Percentiles rank a stretch among this genome's conserved stretches.
phyloP scores from a whole-genome alignment of 2,113 vertebrate species.

The Ptychochromis oligacanthus region DNA sequence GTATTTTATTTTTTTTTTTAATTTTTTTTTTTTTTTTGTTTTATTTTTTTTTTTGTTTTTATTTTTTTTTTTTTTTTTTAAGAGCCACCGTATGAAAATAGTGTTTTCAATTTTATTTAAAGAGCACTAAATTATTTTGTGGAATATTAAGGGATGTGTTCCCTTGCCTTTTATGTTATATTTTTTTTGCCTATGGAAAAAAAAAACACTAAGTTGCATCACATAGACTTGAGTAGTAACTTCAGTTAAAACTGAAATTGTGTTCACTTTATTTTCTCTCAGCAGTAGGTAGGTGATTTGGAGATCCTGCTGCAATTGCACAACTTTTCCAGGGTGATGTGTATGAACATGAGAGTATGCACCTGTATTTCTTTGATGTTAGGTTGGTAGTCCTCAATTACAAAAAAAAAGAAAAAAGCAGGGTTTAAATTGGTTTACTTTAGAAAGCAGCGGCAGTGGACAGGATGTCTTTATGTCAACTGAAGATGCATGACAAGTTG shows the following conservation, averaged over 20 bases:
- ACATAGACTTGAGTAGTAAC: slow-evolving; percentile 68
- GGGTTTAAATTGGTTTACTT: slow-evolving; percentile 60
- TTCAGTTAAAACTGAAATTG: slow-evolving; percentile 69
- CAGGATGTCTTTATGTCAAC: background rate
- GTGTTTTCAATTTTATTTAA: slow-evolving; percentile 79
- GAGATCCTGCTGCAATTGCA: slow-evolving; percentile 69
- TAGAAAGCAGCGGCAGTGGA: slow-evolving; percentile 28
- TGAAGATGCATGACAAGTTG: slow-evolving; percentile 39
- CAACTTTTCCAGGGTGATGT: slow-evolving; percentile 73
- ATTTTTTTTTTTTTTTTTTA: slow-evolving; percentile 39
- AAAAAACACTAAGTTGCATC: slow-evolving; percentile 67
- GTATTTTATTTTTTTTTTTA: slow-evolving; percentile 29
- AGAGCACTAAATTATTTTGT: slow-evolving; percentile 79
- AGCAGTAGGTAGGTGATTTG: slow-evolving; percentile 55
- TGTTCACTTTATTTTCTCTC: slow-evolving; percentile 77
- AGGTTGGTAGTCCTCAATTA: slow-evolving; percentile 60
- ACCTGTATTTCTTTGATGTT: slow-evolving; percentile 68
- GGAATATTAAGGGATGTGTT: slow-evolving; percentile 66
- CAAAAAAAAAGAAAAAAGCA: slow-evolving; percentile 40
- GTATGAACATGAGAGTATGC: slow-evolving; percentile 69
- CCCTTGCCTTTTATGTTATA: slow-evolving; percentile 71
- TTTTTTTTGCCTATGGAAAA: slow-evolving; percentile 68
- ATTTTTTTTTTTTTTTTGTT: background rate
- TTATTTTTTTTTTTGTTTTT: background rate
- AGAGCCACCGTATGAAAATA: slow-evolving; percentile 73